Evolutionary conservation across 2,113 vertebrate species (phyloP).

Genomic region (Calonectris borealis): DNA sequence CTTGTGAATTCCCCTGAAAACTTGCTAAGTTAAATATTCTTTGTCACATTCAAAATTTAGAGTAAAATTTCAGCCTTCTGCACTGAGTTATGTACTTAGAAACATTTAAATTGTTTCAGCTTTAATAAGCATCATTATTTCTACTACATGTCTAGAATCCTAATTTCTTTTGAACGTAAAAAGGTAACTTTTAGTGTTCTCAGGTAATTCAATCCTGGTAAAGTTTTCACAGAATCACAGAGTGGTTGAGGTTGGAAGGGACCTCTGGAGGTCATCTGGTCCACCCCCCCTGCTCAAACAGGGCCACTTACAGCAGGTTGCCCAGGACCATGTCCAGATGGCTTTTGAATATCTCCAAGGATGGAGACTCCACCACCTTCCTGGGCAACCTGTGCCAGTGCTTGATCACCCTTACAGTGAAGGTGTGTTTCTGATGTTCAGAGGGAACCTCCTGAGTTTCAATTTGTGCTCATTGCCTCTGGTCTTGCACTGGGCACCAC

Average conservation of each 20-base stretch:
- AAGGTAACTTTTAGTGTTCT: neutral
- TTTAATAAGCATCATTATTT: neutral
- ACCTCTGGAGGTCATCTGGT: neutral
- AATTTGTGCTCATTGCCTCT: neutral
- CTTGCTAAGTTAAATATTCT: neutral
- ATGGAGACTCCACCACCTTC: neutral
- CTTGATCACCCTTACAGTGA: neutral
- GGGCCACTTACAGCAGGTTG: neutral
- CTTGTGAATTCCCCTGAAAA: conserved; percentile 15
- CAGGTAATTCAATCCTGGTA: neutral
- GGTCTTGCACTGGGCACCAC: neutral
- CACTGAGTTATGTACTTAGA: neutral
- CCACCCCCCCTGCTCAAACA: neutral
- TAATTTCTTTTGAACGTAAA: neutral
- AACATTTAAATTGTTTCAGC: neutral
- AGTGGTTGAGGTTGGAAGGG: neutral
- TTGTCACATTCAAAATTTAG: neutral
- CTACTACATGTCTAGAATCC: neutral
- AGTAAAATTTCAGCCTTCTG: neutral
- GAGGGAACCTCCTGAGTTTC: neutral
- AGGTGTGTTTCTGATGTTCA: neutral
- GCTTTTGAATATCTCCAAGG: neutral
- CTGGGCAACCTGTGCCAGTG: neutral
- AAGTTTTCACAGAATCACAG: neutral
- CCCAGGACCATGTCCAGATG: neutral